phyloP scores from a whole-genome alignment of 2,113 vertebrate genomes.

The Pantherophis guttatus region DNA sequence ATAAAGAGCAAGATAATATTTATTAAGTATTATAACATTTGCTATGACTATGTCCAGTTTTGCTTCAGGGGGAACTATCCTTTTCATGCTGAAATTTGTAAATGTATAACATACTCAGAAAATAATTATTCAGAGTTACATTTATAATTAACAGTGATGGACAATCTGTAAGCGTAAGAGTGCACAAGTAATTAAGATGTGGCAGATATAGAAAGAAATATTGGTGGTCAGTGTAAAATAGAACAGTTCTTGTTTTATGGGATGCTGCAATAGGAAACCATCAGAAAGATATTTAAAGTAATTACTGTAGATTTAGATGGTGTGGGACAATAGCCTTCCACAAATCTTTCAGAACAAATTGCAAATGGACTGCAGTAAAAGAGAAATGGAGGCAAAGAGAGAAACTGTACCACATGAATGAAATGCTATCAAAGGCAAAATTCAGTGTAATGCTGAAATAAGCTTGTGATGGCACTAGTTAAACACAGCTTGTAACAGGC shows the following conservation, averaged over 20 bases:
- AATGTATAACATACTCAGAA: conserved; percentile 33
- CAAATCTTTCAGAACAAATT: conserved; percentile 52
- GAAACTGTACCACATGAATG: background rate
- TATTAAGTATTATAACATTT: background rate
- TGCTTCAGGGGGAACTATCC: conserved; percentile 16
- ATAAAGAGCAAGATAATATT: background rate
- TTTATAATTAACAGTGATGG: conserved; percentile 54
- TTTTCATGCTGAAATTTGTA: conserved; percentile 18
- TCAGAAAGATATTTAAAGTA: conserved; percentile 24
- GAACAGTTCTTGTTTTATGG: conserved; percentile 30
- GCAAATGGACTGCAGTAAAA: conserved; percentile 29
- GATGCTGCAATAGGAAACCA: conserved; percentile 10
- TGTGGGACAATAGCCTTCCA: conserved; percentile 17
- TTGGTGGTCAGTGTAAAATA: conserved; percentile 17
- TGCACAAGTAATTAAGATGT: conserved; percentile 47
- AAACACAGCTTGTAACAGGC: background rate
- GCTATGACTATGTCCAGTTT: background rate
- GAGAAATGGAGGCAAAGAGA: background rate
- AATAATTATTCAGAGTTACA: conserved; percentile 57
- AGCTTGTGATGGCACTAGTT: conserved; percentile 25
- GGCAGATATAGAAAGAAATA: conserved; percentile 46
- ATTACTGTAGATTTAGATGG: conserved; percentile 38
- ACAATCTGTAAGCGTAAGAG: conserved; percentile 43
- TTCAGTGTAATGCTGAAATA: background rate
- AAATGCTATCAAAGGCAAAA: conserved; percentile 28